phyloP scores from a whole-genome alignment of 2,797 vertebrate species.

The Sylvia borin region DNA sequence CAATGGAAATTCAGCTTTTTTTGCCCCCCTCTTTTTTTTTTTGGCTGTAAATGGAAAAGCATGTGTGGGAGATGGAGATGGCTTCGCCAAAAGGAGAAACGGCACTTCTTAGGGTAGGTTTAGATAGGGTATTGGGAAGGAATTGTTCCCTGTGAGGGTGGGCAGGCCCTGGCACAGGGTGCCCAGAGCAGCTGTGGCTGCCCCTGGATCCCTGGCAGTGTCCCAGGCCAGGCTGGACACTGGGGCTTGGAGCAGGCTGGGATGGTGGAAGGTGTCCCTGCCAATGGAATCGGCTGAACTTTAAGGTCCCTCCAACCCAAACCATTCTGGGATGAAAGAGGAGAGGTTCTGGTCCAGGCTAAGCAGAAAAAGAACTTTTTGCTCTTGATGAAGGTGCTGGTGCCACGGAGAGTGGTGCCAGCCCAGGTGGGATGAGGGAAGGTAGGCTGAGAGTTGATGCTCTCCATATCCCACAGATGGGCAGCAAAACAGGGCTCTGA shows the following conservation, averaged over 20 bases:
- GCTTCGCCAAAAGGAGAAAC: not conserved
- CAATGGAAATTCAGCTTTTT: not conserved
- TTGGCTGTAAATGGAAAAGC: not conserved
- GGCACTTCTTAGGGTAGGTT: rapidly evolving
- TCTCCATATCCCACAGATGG: rapidly evolving
- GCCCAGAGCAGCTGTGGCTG: not conserved
- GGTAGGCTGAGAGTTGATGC: not conserved
- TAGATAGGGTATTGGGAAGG: not conserved
- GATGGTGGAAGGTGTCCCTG: not conserved
- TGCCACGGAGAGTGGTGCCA: not conserved
- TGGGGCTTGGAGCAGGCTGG: not conserved
- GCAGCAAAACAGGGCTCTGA: not conserved
- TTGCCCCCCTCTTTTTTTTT: not conserved
- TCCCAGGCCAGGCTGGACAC: rapidly evolving
- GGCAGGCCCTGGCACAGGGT: rapidly evolving
- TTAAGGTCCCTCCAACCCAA: not conserved
- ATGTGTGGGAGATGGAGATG: not conserved
- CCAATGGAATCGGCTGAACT: rapidly evolving
- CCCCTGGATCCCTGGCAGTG: not conserved
- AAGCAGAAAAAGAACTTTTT: not conserved
- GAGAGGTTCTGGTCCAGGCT: not conserved
- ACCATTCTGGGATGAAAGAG: not conserved
- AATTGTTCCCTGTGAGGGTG: not conserved
- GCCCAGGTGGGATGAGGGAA: not conserved
- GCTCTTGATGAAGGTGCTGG: not conserved